Conservation (phyloP, 35 echinoderm and acorn worm species). For the Apostichopus parvimensis region DNA sequence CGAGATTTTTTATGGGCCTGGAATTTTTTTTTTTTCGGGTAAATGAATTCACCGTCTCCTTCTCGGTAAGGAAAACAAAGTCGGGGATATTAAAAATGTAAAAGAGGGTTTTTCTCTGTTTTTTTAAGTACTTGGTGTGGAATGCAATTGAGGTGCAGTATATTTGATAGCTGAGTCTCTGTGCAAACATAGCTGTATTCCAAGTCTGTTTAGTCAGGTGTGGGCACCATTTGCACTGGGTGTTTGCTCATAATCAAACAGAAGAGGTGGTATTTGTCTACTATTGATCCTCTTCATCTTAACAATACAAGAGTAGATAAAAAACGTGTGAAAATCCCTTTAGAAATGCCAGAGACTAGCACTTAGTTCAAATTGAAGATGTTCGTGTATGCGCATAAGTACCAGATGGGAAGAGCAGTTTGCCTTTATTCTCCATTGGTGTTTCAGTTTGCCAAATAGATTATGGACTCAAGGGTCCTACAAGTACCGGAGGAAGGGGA, state of each 20-base stretch:
- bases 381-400: conserved; percentile 49
- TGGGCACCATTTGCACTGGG: conserved; percentile 35
- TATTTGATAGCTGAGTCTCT: conserved; percentile 20
- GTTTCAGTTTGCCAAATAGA: conserved; percentile 4
- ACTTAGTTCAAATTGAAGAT: conserved; percentile 52
- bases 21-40: not conserved
- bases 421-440: conserved; percentile 6
- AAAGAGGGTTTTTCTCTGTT: not conserved
- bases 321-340: conserved; percentile 62
- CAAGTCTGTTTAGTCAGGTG: conserved; percentile 53
- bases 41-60: not conserved
- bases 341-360: conserved; percentile 40
- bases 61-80: not conserved
- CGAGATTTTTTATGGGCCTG: not conserved
- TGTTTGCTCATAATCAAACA: conserved; percentile 51
- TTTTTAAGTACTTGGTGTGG: conserved; percentile 24
- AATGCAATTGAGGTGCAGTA: conserved; percentile 4
- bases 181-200: conserved; percentile 19
- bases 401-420: not conserved
- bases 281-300: conserved; percentile 49
- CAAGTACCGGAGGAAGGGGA: not conserved
- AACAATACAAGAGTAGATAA: conserved; percentile 48
- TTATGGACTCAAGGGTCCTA: not conserved
- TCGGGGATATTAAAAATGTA: not conserved
- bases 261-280: conserved; percentile 49